Evolutionary conservation across 2,113 vertebrate genomes (phyloP).

Genomic region (Sarotherodon lohbergeri): DNA sequence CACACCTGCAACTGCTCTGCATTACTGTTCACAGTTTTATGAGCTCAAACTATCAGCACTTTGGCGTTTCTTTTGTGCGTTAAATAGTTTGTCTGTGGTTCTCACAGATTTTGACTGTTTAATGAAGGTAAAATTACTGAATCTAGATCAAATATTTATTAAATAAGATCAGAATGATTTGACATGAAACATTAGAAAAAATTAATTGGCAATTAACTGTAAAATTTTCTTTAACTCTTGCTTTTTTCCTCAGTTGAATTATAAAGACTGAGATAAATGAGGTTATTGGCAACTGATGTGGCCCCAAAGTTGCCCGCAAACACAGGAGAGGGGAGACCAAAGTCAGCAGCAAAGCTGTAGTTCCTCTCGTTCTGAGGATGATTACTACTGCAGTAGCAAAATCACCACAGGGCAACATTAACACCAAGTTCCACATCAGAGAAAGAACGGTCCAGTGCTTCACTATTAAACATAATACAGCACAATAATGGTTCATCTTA

Average conservation of each 20-base stretch:
- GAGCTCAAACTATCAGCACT: not conserved
- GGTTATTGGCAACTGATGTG: not conserved
- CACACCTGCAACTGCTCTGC: not conserved
- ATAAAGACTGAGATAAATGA: not conserved
- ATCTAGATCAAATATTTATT: not conserved
- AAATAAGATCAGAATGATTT: not conserved
- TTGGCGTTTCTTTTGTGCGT: not conserved
- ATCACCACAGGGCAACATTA: not conserved
- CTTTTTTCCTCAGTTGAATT: not conserved
- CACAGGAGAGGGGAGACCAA: not conserved
- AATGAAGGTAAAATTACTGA: not conserved
- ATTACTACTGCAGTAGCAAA: not conserved
- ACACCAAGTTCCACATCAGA: not conserved
- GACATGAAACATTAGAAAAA: not conserved
- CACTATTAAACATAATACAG: not conserved
- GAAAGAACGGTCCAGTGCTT: not conserved
- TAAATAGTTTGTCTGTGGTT: not conserved
- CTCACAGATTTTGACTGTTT: not conserved
- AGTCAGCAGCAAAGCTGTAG: not conserved
- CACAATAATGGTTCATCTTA: not conserved
- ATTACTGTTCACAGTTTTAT: not conserved
- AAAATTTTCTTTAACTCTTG: not conserved
- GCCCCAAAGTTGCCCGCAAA: fast-evolving
- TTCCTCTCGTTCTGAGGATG: not conserved
- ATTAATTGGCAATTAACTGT: not conserved